phyloP scores from a whole-genome alignment of 2,113 vertebrate genomes.

The Oryzias javanicus region DNA sequence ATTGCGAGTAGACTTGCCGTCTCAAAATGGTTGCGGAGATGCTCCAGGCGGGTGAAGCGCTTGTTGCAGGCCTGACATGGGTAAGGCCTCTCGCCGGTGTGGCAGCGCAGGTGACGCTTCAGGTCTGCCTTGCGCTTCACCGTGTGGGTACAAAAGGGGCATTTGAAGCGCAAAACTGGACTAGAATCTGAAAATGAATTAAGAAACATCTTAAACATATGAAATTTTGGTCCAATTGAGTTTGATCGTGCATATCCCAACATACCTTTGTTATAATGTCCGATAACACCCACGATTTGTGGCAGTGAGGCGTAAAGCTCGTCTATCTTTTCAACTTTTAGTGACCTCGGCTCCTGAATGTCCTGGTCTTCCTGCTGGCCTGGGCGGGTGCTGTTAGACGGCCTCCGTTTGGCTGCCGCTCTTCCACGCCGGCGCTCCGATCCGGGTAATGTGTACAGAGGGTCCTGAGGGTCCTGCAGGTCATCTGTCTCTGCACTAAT shows the following conservation, averaged over 20 bases:
- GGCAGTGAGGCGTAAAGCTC: slow-evolving; percentile 80
- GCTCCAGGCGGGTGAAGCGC: slow-evolving; percentile 93
- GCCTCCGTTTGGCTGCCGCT: slow-evolving; percentile 64
- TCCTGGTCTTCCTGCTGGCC: slow-evolving; percentile 63
- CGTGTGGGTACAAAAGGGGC: slow-evolving; percentile 95
- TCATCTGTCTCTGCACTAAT: slow-evolving; percentile 56
- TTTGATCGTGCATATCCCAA: neutral
- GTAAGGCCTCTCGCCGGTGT: slow-evolving; percentile 94
- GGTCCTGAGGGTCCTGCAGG: slow-evolving; percentile 64
- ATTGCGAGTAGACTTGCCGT: slow-evolving; percentile 77
- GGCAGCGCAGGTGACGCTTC: slow-evolving; percentile 95
- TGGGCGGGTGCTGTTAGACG: slow-evolving; percentile 47
- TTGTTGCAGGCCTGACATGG: slow-evolving; percentile 96
- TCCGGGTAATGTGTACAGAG: slow-evolving; percentile 62
- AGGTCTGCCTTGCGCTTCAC: slow-evolving; percentile 97
- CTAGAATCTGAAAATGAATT: slow-evolving; percentile 80
- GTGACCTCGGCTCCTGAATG: slow-evolving; percentile 69
- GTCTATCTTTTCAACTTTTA: slow-evolving; percentile 80
- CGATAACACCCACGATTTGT: slow-evolving; percentile 78
- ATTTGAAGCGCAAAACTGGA: slow-evolving; percentile 93
- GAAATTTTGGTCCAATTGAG: neutral
- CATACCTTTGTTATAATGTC: slow-evolving; percentile 84
- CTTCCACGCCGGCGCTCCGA: slow-evolving; percentile 63
- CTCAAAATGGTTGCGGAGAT: slow-evolving; percentile 95
- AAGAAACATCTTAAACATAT: slow-evolving; percentile 17